These are phyloP conservation scores for Ictidomys tridecemlineatus DNA, from an alignment of 2,113 vertebrate genomes.

Conservation along the genomic window DNA sequence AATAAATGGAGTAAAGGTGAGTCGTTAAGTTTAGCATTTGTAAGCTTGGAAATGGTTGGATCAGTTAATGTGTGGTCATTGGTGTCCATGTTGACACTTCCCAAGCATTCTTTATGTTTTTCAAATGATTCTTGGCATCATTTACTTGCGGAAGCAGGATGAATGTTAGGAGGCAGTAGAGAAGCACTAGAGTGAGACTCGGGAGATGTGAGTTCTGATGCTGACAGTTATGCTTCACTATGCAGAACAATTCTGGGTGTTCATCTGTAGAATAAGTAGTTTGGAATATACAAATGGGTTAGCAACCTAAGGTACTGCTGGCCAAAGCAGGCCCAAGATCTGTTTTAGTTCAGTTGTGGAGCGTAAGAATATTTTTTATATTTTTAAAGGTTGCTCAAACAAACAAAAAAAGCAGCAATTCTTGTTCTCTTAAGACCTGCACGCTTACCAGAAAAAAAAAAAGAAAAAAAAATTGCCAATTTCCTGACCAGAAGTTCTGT, in stretches of 20 bases:
- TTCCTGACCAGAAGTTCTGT: background rate
- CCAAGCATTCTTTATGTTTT: constrained; percentile 68
- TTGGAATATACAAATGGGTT: background rate
- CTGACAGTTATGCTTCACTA: background rate
- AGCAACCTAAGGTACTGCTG: background rate
- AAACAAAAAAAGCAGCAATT: background rate
- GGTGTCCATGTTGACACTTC: constrained; percentile 55
- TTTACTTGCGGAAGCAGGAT: constrained; percentile 31
- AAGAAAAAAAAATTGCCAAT: background rate
- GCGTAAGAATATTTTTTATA: background rate
- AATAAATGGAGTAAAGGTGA: constrained; percentile 84
- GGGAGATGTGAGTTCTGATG: background rate
- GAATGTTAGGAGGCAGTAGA: constrained; percentile 23
- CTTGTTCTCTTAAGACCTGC: background rate
- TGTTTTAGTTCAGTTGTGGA: background rate
- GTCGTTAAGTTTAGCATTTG: constrained; percentile 83
- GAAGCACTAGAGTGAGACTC: background rate
- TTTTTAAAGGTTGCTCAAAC: constrained; percentile 30
- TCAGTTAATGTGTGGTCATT: constrained; percentile 55
- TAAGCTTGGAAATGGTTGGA: constrained; percentile 80
- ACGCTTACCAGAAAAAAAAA: background rate
- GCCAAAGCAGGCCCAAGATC: background rate
- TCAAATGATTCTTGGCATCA: constrained; percentile 60
- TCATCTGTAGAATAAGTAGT: background rate
- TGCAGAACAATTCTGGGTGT: background rate